Conservation (phyloP, 1,140 invertebrate species). For the Zaprionus africanus region DNA sequence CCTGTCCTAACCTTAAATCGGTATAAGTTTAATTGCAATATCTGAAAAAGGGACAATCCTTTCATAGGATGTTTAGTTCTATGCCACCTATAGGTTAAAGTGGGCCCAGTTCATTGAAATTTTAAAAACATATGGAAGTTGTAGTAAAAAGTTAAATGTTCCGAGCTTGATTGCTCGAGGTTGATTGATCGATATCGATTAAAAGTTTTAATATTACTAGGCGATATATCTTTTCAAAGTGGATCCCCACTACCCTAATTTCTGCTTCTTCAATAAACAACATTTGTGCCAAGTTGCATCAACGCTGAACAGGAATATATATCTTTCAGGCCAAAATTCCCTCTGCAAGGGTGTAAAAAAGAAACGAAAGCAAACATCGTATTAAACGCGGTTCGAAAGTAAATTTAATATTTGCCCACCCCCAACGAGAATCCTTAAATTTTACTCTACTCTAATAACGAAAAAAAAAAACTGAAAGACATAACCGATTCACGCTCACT, state of each 20-base stretch:
- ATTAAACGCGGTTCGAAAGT: slow-evolving; percentile 17
- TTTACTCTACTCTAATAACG: slow-evolving; percentile 6
- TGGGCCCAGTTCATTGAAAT: no score
- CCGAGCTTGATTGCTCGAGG: background rate
- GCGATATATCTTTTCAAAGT: background rate
- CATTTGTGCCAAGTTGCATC: no score
- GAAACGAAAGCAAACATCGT: slow-evolving; percentile 3
- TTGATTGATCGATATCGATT: no score
- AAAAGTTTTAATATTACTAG: background rate
- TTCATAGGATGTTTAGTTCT: no score
- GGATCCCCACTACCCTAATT: no score
- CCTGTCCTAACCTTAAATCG: no score
- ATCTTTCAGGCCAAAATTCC: background rate
- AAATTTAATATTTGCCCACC: slow-evolving; percentile 36
- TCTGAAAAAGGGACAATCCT: no score
- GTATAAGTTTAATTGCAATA: no score
- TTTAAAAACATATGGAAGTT: no score
- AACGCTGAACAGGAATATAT: no score
- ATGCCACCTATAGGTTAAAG: no score
- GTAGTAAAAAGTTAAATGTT: background rate
- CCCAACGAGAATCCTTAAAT: slow-evolving; percentile 21
- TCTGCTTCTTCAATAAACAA: no score
- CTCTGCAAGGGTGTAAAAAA: background rate
- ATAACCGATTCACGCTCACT: background rate
- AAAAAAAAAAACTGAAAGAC: slow-evolving; percentile 31